Evolutionary conservation across 1,140 invertebrate species (phyloP).

Genomic region (Choristoneura fumiferana): DNA sequence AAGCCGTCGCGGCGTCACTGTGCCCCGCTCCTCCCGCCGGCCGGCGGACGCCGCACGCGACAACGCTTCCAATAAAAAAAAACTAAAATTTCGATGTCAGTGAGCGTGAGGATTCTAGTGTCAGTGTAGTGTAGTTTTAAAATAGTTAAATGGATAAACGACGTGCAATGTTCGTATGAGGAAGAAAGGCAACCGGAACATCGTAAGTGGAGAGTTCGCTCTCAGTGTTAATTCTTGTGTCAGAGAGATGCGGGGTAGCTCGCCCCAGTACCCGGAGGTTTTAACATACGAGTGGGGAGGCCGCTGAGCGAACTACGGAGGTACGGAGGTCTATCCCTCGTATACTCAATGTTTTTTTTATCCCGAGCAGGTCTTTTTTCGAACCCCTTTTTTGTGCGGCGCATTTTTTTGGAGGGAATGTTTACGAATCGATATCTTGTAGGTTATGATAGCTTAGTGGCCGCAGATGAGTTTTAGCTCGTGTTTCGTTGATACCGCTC

Average conservation of each 20-base stretch:
- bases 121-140: slow-evolving; percentile 69
- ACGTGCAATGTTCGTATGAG: slow-evolving; percentile 75
- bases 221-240: slow-evolving; percentile 60
- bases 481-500: neutral
- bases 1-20: slow-evolving; percentile 41
- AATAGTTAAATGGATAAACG: slow-evolving; percentile 75
- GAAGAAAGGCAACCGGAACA: slow-evolving; percentile 74
- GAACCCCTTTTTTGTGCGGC: slow-evolving; percentile 67
- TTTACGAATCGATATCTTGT: slow-evolving; percentile 54
- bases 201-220: slow-evolving; percentile 61
- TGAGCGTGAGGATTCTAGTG: slow-evolving; percentile 59
- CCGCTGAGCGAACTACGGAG: slow-evolving; percentile 62
- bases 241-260: slow-evolving; percentile 60
- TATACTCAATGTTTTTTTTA: slow-evolving; percentile 60
- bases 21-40: slow-evolving; percentile 49
- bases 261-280: slow-evolving; percentile 52
- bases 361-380: slow-evolving; percentile 54
- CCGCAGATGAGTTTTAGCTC: slow-evolving; percentile 19
- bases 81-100: slow-evolving; percentile 62
- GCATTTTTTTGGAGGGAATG: slow-evolving; percentile 64
- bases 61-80: slow-evolving; percentile 64
- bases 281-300: slow-evolving; percentile 60
- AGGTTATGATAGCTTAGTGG: slow-evolving; percentile 49
- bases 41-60: slow-evolving; percentile 58
- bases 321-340: slow-evolving; percentile 70